phyloP scores from a whole-genome alignment of 1,140 invertebrate genomes.

The Eubasilissa regina region DNA sequence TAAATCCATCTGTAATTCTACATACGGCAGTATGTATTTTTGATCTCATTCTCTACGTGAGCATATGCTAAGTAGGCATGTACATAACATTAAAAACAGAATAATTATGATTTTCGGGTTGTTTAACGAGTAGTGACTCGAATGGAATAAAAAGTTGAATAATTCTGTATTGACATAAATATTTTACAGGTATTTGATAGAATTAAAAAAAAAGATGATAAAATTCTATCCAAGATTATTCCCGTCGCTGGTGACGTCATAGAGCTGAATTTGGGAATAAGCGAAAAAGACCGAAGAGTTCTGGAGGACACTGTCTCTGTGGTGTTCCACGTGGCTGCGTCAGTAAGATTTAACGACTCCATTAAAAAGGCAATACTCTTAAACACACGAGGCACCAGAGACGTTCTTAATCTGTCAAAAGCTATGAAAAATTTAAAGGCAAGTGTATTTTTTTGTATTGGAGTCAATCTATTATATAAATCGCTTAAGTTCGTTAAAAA shows the following conservation, averaged over 20 bases:
- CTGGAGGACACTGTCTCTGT: constrained; percentile 63
- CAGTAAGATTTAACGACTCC: constrained; percentile 81
- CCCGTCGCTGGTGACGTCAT: constrained; percentile 76
- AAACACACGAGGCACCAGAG: constrained; percentile 72
- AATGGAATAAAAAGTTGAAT: no score
- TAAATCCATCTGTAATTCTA: no score
- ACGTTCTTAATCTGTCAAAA: constrained; percentile 71
- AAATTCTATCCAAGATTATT: constrained; percentile 69
- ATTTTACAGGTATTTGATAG: constrained; percentile 64
- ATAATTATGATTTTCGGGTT: no score
- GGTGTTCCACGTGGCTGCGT: constrained; percentile 53
- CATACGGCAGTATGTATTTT: no score
- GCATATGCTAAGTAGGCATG: no score
- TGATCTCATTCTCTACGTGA: no score
- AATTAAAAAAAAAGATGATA: constrained; percentile 64
- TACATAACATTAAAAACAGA: no score
- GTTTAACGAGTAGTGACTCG: no score
- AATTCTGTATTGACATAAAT: background rate
- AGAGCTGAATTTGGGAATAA: constrained; percentile 54
- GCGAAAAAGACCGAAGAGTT: constrained; percentile 40
- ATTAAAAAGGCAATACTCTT: constrained; percentile 74
- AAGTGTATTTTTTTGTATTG: no score
- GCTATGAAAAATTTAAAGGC: constrained; percentile 72
- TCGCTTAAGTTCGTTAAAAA: no score
- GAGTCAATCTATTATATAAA: no score